Evolutionary conservation across 2,113 vertebrate species (phyloP).

Genomic region (Echinops telfairi): DNA sequence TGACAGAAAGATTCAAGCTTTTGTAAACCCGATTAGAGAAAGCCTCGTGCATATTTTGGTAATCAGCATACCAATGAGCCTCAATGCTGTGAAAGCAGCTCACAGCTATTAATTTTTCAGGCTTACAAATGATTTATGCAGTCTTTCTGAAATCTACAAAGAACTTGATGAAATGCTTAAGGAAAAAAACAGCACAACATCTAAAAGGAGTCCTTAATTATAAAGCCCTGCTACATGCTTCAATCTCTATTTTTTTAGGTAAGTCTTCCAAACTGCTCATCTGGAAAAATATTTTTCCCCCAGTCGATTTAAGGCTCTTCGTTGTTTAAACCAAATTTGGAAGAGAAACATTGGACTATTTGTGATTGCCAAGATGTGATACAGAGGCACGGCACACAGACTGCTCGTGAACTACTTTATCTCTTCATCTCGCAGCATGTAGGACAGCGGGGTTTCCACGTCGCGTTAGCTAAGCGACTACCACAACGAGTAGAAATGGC

Average conservation of each 20-base stretch:
- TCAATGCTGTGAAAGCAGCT: constrained; percentile 16
- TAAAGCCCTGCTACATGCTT: constrained; percentile 53
- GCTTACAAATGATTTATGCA: constrained; percentile 68
- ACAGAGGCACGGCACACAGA: not conserved
- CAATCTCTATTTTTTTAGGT: constrained; percentile 45
- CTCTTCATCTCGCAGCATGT: constrained; percentile 35
- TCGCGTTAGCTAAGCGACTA: constrained; percentile 65
- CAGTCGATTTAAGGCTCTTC: not conserved
- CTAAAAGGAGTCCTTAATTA: constrained; percentile 70
- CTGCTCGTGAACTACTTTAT: constrained; percentile 41
- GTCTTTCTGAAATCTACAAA: constrained; percentile 70
- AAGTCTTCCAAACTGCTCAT: not conserved
- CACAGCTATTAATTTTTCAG: constrained; percentile 74
- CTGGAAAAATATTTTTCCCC: constrained; percentile 38
- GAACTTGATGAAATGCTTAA: constrained; percentile 74
- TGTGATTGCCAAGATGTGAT: not conserved
- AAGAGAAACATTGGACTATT: constrained; percentile 32
- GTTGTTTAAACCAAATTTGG: constrained; percentile 49
- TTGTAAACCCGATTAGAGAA: not conserved
- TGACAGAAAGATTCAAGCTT: constrained; percentile 3
- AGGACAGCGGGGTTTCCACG: constrained; percentile 45
- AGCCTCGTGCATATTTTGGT: constrained; percentile 55
- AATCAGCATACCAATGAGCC: constrained; percentile 60
- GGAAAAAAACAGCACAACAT: not conserved
- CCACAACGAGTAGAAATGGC: constrained; percentile 15